Evolutionary conservation across 1,140 invertebrate genomes (phyloP).

Genomic region (Camponotus floridanus): DNA sequence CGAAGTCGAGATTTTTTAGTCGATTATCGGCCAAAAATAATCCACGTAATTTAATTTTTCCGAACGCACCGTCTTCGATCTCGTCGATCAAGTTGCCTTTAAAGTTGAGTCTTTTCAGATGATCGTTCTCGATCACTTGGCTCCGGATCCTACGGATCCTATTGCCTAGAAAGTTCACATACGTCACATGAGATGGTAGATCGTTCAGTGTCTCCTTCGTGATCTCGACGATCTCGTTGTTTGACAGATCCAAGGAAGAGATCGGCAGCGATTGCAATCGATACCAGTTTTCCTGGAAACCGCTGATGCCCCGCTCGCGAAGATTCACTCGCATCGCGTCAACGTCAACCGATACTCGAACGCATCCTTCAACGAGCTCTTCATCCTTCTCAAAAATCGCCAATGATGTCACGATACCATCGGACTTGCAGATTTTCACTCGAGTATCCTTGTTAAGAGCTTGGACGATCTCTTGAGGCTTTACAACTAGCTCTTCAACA

Average conservation of each 20-base stretch:
- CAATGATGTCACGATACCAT: slow-evolving; percentile 66
- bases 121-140: slow-evolving; percentile 71
- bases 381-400: slow-evolving; percentile 58
- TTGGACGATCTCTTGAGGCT: neutral
- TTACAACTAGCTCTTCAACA: neutral
- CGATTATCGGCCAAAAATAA: slow-evolving; percentile 69
- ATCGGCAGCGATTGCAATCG: slow-evolving; percentile 61
- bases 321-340: slow-evolving; percentile 60
- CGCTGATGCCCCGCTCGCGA: slow-evolving; percentile 58
- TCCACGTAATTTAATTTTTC: slow-evolving; percentile 62
- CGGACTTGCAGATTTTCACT: slow-evolving; percentile 70
- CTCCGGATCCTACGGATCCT: slow-evolving; percentile 50
- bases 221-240: slow-evolving; percentile 76
- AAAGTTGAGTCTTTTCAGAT: slow-evolving; percentile 68
- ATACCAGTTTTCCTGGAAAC: slow-evolving; percentile 78
- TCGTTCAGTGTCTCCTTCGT: slow-evolving; percentile 75
- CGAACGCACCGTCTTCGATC: slow-evolving; percentile 73
- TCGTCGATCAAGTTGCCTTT: slow-evolving; percentile 69
- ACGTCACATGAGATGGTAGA: slow-evolving; percentile 66
- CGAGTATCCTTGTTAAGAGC: neutral
- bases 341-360: slow-evolving; percentile 49
- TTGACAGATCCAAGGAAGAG: slow-evolving; percentile 64
- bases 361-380: slow-evolving; percentile 55
- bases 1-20: slow-evolving; percentile 67
- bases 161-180: slow-evolving; percentile 69